phyloP scores from a whole-genome alignment of 2,797 vertebrate genomes.

The Coregonus suidteri region DNA sequence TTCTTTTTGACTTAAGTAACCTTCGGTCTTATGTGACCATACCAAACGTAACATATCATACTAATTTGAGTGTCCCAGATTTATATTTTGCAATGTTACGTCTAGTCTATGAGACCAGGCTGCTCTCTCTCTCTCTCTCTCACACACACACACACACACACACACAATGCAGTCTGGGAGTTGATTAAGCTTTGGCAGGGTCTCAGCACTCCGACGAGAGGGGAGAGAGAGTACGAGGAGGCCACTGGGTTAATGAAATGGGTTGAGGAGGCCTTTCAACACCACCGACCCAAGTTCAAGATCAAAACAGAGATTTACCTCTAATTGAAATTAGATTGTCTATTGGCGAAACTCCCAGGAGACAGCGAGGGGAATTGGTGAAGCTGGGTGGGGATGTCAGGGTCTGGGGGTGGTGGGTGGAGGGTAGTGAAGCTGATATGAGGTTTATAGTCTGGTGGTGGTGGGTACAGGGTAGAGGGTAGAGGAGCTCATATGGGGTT shows the following conservation, averaged over 20 bases:
- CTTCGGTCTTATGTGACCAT: too few relatives aligned
- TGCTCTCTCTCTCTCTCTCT: neutral
- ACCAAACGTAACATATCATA: too few relatives aligned
- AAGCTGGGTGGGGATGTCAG: neutral
- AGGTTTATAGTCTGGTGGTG: constrained; percentile 22
- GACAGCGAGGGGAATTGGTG: constrained; percentile 29
- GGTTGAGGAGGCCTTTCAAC: constrained; percentile 26
- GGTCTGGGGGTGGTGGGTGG: neutral
- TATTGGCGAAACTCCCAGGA: constrained; percentile 21
- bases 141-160: constrained; percentile 9
- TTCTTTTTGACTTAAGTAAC: too few relatives aligned
- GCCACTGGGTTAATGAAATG: constrained; percentile 44
- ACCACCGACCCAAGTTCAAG: constrained; percentile 23
- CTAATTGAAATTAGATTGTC: constrained; percentile 40
- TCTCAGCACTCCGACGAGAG: constrained; percentile 18
- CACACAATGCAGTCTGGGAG: constrained; percentile 13
- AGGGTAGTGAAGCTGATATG: constrained; percentile 14
- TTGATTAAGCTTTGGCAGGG: constrained; percentile 38
- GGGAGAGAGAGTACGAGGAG: constrained; percentile 16
- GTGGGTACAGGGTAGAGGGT: constrained; percentile 1
- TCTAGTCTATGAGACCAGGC: neutral
- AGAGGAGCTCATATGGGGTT: constrained; percentile 18
- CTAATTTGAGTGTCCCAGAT: too few relatives aligned
- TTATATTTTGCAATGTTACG: too few relatives aligned
- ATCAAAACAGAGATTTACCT: constrained; percentile 46